phyloP scores from a whole-genome alignment of 2,113 vertebrate species.

The Periophthalmus modestus region DNA sequence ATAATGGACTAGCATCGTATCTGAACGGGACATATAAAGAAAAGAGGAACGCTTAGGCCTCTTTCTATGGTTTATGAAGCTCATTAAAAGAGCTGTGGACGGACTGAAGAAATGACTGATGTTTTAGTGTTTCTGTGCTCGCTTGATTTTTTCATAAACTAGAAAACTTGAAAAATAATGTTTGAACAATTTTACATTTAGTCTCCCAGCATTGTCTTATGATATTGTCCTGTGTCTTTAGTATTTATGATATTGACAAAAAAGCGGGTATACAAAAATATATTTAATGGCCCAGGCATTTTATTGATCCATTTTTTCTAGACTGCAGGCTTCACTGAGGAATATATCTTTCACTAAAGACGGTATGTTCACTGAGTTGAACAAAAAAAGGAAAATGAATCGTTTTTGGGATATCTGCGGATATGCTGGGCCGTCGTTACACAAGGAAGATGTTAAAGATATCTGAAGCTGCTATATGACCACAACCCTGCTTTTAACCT shows the following conservation, averaged over 20 bases:
- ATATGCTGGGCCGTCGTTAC: slow-evolving; percentile 64
- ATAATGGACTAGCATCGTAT: slow-evolving; percentile 62
- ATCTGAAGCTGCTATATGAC: slow-evolving; percentile 98
- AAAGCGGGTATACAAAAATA: slow-evolving; percentile 95
- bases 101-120: slow-evolving; percentile 67
- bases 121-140: slow-evolving; percentile 74
- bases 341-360: slow-evolving; percentile 87
- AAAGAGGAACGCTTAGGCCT: slow-evolving; percentile 66
- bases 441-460: slow-evolving; percentile 67
- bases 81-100: slow-evolving; percentile 54
- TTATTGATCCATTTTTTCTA: slow-evolving; percentile 89
- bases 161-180: slow-evolving; percentile 88
- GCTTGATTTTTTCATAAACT: slow-evolving; percentile 81
- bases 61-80: slow-evolving; percentile 61
- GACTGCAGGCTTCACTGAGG: slow-evolving; percentile 88
- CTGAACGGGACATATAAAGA: slow-evolving; percentile 69
- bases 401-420: slow-evolving; percentile 76
- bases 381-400: slow-evolving; percentile 72
- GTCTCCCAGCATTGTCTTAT: slow-evolving; percentile 86
- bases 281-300: slow-evolving; percentile 87
- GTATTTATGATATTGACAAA: slow-evolving; percentile 97
- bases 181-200: slow-evolving; percentile 88
- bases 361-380: slow-evolving; percentile 84
- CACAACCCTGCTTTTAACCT: slow-evolving; percentile 92
- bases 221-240: slow-evolving; percentile 91